Base-by-base conservation (phyloP, 92 coral and sea anemone genomes). In the Micromussa lordhowensis region DNA sequence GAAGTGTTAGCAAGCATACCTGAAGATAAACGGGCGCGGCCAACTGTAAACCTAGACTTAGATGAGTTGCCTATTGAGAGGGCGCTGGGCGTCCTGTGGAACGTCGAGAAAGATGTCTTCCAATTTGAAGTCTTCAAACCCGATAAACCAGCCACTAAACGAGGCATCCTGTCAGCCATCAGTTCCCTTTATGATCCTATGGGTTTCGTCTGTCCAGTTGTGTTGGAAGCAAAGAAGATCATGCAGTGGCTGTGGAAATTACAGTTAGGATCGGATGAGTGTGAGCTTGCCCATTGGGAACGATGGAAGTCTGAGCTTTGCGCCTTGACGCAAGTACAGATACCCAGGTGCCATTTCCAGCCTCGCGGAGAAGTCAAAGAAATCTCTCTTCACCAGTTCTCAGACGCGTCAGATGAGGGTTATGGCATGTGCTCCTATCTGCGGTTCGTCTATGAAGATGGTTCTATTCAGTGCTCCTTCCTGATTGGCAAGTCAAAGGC, bases 1-100 rank as follows among this genome's bases (percentile, higher is more conserved):
- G 80, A 92, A 30, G 88, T 83, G 15, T 76, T 77, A 40, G 76
- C 92, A n/a, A 59, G 68, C 26, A 66, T 92, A 28, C 92, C 94
- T 26, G 83, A 83, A 34, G 66, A 70, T 59, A 80, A 86, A 86
- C 80, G 90, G 63, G 88, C 86, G 24, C 70, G 81, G 30, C 94
- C 86, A 59, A 81, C 84, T 36, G 81, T 91, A 49, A 86, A 88
- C 69, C 87, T 88, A 5, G 94, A 92, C 55, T 87, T 88, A 64
- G 94, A 92, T 26, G 58, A 92, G 44, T 18, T 87, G 57, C 91
- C 94, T 7, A 74, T 87, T 4, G 89, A 88, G 75, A 83, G 94
- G 73, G 84, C 94, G 54, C 83, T 91, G 57, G 92, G 91, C 34
- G 90, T 91, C 30, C 87, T 87, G 59, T 88, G 94, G 94, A 91